Percentiles rank a stretch among this genome's conserved stretches.
phyloP scores from a whole-genome alignment of 2,888 invertebrate genomes.

The Patella caerulea region DNA sequence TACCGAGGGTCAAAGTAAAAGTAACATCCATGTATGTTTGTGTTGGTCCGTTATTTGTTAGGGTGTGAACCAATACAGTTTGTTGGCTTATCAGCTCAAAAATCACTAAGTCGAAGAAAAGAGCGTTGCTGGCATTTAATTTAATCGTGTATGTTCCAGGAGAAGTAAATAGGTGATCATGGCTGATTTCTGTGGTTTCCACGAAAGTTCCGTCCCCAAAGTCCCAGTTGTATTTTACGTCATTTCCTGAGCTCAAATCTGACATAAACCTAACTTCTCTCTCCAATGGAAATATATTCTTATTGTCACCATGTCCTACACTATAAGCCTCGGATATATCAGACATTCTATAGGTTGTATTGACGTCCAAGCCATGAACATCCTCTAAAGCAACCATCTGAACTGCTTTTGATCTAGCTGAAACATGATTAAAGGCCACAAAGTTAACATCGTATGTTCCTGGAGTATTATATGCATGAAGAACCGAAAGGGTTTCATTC shows the following conservation, averaged over 20 bases:
- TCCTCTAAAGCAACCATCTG: conserved; percentile 44
- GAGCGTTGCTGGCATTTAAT: conserved; percentile 45
- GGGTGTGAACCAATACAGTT: conserved; percentile 42
- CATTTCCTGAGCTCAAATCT: conserved; percentile 42
- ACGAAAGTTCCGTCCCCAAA: conserved; percentile 41
- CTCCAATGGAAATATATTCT: conserved; percentile 46
- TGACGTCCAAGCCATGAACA: conserved; percentile 39
- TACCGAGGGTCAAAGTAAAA: conserved; percentile 40
- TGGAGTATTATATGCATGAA: conserved; percentile 37
- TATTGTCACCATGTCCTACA: conserved; percentile 43
- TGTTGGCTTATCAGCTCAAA: conserved; percentile 36
- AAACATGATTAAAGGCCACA: conserved; percentile 42
- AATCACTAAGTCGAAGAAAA: conserved; percentile 33
- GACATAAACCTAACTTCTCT: conserved; percentile 40
- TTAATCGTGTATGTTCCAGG: conserved; percentile 36
- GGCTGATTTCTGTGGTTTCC: conserved; percentile 15
- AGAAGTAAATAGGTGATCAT: conserved; percentile 30
- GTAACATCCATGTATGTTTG: conserved; percentile 42
- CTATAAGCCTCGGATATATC: conserved; percentile 37
- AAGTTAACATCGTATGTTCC: conserved; percentile 40
- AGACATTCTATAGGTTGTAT: conserved; percentile 40
- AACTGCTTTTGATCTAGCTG: conserved; percentile 11
- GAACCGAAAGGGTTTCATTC: conserved; percentile 25
- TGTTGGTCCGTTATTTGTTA: conserved; percentile 50
- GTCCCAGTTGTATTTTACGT: conserved; percentile 39